Evolutionary conservation across 2,888 invertebrate genomes (phyloP).

Genomic region (Tenthredo distinguenda): DNA sequence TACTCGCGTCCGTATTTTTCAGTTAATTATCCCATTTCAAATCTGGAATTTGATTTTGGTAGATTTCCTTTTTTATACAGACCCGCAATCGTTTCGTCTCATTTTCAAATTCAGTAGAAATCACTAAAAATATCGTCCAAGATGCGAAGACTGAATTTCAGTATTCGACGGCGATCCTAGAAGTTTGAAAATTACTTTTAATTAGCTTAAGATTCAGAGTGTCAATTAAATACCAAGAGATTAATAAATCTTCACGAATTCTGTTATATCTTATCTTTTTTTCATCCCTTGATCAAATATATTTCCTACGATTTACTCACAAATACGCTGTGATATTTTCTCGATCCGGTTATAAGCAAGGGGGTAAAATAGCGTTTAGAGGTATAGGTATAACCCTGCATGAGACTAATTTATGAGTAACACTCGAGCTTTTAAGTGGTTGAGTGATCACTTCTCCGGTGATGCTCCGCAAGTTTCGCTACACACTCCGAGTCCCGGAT

Average conservation of each 20-base stretch:
- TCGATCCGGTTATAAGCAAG: not conserved
- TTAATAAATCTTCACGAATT: not conserved
- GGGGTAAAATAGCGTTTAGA: not conserved
- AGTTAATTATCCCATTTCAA: not conserved
- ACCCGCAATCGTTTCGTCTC: too few species aligned
- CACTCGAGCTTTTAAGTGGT: constrained; percentile 41
- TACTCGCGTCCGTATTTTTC: not conserved
- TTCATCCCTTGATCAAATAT: not conserved
- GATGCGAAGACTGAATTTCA: too few species aligned
- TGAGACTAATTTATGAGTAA: constrained; percentile 39
- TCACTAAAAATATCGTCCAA: too few species aligned
- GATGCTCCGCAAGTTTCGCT: constrained; percentile 37
- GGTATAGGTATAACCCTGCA: not conserved
- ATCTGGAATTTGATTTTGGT: not conserved
- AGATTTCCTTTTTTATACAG: not conserved
- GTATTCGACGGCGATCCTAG: too few species aligned
- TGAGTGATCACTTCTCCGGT: constrained; percentile 43
- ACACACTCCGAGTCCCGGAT: not conserved
- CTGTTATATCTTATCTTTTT: not conserved
- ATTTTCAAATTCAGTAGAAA: too few species aligned
- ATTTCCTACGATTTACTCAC: not conserved
- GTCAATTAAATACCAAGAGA: not conserved
- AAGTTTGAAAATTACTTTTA: not conserved
- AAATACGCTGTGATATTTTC: not conserved
- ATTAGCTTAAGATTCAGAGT: not conserved